phyloP scores from a whole-genome alignment of 2,113 vertebrate species.

The Notothenia rossii region DNA sequence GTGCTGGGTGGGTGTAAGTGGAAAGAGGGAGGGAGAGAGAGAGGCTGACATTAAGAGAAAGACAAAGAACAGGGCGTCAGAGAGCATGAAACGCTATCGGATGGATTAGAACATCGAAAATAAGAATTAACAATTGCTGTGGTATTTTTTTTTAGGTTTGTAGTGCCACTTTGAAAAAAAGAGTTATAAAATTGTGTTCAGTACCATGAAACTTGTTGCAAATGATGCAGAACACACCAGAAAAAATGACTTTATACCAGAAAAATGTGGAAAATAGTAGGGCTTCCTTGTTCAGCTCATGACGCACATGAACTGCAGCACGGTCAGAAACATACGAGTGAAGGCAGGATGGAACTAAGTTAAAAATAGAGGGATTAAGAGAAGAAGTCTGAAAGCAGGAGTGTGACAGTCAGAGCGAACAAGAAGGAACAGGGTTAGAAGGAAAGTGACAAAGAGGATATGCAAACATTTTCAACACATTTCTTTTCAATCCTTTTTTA shows the following conservation, averaged over 20 bases:
- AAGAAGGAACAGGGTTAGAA: not conserved
- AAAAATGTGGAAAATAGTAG: not conserved
- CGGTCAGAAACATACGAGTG: slow-evolving; percentile 14
- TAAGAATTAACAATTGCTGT: not conserved
- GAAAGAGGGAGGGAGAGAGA: not conserved
- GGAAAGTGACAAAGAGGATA: not conserved
- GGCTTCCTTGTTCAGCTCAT: slow-evolving; percentile 16
- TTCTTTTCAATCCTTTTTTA: not conserved
- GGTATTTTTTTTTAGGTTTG: not conserved
- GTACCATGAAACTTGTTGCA: not conserved
- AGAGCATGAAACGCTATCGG: not conserved
- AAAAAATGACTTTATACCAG: not conserved
- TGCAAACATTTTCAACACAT: not conserved
- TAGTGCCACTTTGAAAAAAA: not conserved
- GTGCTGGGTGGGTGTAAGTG: slow-evolving; percentile 14
- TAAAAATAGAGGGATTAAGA: not conserved
- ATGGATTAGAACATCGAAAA: not conserved
- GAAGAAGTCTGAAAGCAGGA: not conserved
- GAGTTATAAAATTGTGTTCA: not conserved
- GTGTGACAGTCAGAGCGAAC: not conserved
- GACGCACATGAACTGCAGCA: slow-evolving; percentile 7
- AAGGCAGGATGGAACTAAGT: not conserved
- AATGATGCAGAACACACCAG: not conserved
- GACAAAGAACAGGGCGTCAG: not conserved
- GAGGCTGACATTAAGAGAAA: slow-evolving; percentile 25